These are phyloP conservation scores for Anoplolepis gracilipes DNA, from an alignment of 1,140 invertebrate genomes.

Conservation along the genomic window DNA sequence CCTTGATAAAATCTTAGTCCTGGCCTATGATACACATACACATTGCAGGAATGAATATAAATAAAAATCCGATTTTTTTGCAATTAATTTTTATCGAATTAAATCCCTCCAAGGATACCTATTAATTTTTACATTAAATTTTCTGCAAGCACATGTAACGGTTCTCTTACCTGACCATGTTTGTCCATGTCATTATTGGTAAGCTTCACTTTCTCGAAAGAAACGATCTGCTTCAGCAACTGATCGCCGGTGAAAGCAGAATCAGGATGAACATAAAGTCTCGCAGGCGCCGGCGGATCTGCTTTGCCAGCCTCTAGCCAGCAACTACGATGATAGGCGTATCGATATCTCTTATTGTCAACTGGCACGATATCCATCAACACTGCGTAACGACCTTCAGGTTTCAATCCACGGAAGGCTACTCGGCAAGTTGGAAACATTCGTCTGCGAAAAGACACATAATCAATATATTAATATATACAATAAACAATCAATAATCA, in stretches of 20 bases:
- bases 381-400: constrained; percentile 93
- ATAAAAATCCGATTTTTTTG: background rate
- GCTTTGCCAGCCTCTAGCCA: constrained; percentile 99
- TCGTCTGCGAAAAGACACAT: constrained; percentile 88
- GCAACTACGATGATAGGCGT: constrained; percentile 98
- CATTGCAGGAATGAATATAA: too few relatives aligned
- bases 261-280: constrained; percentile 98
- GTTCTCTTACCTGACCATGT: constrained; percentile 95
- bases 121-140: too few relatives aligned
- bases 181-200: constrained; percentile 99
- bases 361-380: constrained; percentile 98
- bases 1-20: too few relatives aligned
- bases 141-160: too few relatives aligned
- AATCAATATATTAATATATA: background rate
- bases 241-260: constrained; percentile 98
- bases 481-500: background rate
- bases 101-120: background rate
- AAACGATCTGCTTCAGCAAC: constrained; percentile 97
- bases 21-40: too few relatives aligned
- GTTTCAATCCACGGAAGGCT: constrained; percentile 93
- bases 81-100: constrained; percentile 2
- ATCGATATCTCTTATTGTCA: constrained; percentile 98
- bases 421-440: constrained; percentile 99
- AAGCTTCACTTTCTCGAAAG: constrained; percentile 99
- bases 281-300: constrained; percentile 96